Conservation (phyloP, 1,140 invertebrate genomes). For the Planococcus citri region DNA sequence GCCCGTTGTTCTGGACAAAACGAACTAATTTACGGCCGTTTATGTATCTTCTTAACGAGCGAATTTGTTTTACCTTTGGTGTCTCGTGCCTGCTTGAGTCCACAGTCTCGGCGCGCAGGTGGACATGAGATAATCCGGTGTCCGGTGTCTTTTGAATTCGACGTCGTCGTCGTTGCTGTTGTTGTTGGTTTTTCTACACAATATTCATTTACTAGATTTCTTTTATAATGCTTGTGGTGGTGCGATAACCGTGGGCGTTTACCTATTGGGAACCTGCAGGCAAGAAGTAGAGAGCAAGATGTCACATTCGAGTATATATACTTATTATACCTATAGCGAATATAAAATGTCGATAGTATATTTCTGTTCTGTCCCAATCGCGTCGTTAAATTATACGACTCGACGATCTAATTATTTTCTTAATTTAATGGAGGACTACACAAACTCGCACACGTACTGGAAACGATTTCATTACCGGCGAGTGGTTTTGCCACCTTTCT, state of each 20-base stretch:
- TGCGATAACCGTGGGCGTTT: neutral
- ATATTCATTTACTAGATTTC: neutral
- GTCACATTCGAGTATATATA: neutral
- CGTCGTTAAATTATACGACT: neutral
- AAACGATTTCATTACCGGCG: neutral
- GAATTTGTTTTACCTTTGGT: neutral
- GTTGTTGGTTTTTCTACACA: too few species aligned
- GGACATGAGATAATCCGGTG: too few species aligned
- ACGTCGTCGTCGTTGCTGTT: too few species aligned
- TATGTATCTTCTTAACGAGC: neutral
- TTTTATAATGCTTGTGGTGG: too few species aligned
- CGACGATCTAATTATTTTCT: slow-evolving; percentile 3
- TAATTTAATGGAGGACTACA: neutral
- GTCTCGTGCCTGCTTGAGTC: too few species aligned
- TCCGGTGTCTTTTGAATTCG: too few species aligned
- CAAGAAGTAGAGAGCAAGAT: too few species aligned
- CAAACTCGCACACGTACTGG: neutral
- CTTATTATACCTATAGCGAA: too few species aligned
- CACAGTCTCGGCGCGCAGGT: too few species aligned
- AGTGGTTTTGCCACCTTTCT: too few species aligned
- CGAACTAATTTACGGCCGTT: neutral
- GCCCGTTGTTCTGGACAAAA: neutral
- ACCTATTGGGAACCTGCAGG: neutral
- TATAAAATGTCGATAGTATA: neutral
- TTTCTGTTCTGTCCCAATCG: neutral